Conservation (phyloP, 2,113 vertebrate species). For the Brachypodius melanocephalos region DNA sequence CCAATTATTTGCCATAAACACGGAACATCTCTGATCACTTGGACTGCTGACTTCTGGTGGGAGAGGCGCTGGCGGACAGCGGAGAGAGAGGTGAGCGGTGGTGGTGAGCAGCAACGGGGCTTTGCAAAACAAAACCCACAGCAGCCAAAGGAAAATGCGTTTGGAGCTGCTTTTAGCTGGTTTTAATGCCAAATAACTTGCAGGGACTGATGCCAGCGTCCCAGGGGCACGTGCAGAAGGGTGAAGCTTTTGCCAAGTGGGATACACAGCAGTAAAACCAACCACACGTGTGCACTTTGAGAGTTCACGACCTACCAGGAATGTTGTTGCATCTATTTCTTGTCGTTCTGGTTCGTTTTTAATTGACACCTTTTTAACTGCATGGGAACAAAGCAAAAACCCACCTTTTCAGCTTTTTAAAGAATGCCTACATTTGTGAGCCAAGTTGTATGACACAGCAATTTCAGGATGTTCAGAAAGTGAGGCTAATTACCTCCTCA, state of each 20-base stretch:
- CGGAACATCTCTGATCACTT: conserved; percentile 24
- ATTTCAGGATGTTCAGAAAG: not conserved
- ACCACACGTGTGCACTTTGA: not conserved
- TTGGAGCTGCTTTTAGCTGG: not conserved
- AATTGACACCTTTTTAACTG: conserved; percentile 54
- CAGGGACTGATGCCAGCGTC: not conserved
- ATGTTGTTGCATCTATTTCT: conserved; percentile 39
- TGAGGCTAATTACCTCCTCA: not conserved
- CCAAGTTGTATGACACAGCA: not conserved
- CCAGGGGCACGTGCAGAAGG: not conserved
- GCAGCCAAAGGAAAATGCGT: not conserved
- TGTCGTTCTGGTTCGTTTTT: not conserved
- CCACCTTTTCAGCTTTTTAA: conserved; percentile 15
- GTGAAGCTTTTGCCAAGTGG: not conserved
- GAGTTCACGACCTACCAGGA: not conserved
- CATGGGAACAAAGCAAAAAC: conserved; percentile 51
- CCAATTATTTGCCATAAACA: conserved; percentile 23
- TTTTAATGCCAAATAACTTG: conserved; percentile 65
- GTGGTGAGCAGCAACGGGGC: not conserved
- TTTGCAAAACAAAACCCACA: not conserved
- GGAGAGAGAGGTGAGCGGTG: not conserved
- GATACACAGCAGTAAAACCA: not conserved
- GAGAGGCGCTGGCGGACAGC: not conserved
- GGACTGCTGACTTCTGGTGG: not conserved
- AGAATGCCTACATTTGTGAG: conserved; percentile 27